Conservation (phyloP, 2,113 vertebrate genomes). For the Tachuris rubrigastra region DNA sequence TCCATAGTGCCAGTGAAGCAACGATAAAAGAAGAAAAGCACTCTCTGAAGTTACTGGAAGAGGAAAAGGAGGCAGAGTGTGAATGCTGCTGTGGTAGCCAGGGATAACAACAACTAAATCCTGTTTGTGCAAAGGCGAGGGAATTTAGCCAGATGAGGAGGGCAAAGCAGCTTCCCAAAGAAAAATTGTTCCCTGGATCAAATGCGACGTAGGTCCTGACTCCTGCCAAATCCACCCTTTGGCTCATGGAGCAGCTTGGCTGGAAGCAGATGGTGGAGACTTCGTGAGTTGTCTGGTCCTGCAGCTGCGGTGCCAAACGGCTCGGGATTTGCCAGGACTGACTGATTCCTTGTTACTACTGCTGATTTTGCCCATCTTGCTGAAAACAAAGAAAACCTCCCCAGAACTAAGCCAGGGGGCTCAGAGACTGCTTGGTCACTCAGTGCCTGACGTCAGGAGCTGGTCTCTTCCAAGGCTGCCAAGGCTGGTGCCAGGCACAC, state of each 20-base stretch:
- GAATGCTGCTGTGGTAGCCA: background rate
- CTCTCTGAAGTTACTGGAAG: background rate
- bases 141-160: background rate
- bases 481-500: background rate
- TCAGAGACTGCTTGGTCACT: background rate
- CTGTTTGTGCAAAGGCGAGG: background rate
- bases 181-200: background rate
- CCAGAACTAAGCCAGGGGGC: background rate
- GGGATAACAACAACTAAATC: background rate
- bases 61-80: background rate
- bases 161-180: background rate
- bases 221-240: background rate
- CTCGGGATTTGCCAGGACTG: background rate
- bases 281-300: background rate
- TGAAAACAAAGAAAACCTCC: background rate
- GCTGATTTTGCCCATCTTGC: background rate
- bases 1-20: background rate
- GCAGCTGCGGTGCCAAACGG: rapidly evolving
- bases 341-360: rapidly evolving
- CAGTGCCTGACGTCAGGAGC: background rate
- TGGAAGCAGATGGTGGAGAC: background rate
- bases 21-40: background rate
- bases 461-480: background rate
- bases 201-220: rapidly evolving
- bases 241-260: background rate